phyloP scores from a whole-genome alignment of 2,797 vertebrate genomes.

The Amphiprion clarkii region DNA sequence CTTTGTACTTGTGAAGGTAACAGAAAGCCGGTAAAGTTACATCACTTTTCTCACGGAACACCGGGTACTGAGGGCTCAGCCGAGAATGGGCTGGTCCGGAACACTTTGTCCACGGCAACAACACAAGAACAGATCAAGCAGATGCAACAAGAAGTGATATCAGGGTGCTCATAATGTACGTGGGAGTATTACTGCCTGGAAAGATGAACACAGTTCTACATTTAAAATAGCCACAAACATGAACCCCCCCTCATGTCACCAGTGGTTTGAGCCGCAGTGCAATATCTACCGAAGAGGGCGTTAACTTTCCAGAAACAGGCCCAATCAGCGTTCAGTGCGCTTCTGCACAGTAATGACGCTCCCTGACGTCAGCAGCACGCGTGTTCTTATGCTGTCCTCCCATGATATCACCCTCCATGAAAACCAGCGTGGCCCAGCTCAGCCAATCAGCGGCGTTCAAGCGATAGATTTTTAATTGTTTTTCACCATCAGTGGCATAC shows the following conservation, averaged over 20 bases:
- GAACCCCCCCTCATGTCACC: background rate
- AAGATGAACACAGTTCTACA: accelerated
- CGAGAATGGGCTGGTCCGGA: constrained; percentile 22
- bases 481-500: too few relatives aligned
- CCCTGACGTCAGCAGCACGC: too few relatives aligned
- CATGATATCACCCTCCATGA: too few relatives aligned
- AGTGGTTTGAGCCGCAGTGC: constrained; percentile 20
- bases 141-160: accelerated
- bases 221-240: background rate
- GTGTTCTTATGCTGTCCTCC: too few relatives aligned
- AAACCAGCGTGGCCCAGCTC: too few relatives aligned
- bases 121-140: accelerated
- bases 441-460: too few relatives aligned
- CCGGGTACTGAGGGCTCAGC: background rate
- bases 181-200: accelerated
- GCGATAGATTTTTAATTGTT: too few relatives aligned
- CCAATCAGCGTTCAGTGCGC: constrained; percentile 42
- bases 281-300: too few relatives aligned
- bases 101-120: accelerated
- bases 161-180: accelerated
- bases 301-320: background rate
- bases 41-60: constrained; percentile 43
- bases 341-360: too few relatives aligned
- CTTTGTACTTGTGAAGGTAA: background rate
- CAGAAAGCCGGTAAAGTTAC: constrained; percentile 53